Base-by-base conservation (phyloP, 2,113 vertebrate species). In the Pelodiscus sinensis region DNA sequence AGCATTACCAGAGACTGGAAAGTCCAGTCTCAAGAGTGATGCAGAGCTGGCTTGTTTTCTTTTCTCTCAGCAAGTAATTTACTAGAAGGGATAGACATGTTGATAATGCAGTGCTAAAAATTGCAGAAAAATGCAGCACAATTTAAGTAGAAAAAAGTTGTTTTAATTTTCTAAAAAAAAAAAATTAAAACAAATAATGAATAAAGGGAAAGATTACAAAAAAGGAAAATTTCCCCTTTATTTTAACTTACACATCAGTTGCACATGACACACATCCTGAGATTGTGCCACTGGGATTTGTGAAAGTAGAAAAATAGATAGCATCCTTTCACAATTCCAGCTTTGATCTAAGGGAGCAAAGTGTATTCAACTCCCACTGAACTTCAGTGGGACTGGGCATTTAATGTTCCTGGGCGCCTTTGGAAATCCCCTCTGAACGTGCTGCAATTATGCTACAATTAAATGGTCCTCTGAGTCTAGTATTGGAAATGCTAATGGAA, bases 171-270 rank as follows among this genome's bases (percentile, higher is more conserved):
- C 2, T 79, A 73, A 50, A 25, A n/a, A 21, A 22, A n/a, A 21
- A 51, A 31, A 55, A 13, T 11, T 12, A 6, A 35, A 54, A 25
- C 29, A 83, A 90, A 50, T 8, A 88, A 86, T 0, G 1, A 90
- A 92, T 54, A 89, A 83, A 86, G 81, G 13, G 4, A n/a, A 80
- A 79, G 52, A 21, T 60, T 60, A 78, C 81, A 35, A 65, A 50
- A 0, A 13, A 85, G 13, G 25, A 24, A 8, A 79, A 10, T 44
- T 80, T 78, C 31, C 84, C 79, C 89, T 95, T 94, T 62, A 81
- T 94, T 93, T 85, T 79, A 92, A 87, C 68, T 89, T 22, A 90
- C 88, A 91, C 60, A 52, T 44, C 90, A 92, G 88, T 86, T 93
- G 93, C 44, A 96, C 16, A 58, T 44, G 14, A 80, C 82, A 77